Evolutionary conservation across 2,888 invertebrate species (phyloP), one percentile per base, ranked within the genome.

Genomic region (Drosophila neoperkinsi): DNA sequence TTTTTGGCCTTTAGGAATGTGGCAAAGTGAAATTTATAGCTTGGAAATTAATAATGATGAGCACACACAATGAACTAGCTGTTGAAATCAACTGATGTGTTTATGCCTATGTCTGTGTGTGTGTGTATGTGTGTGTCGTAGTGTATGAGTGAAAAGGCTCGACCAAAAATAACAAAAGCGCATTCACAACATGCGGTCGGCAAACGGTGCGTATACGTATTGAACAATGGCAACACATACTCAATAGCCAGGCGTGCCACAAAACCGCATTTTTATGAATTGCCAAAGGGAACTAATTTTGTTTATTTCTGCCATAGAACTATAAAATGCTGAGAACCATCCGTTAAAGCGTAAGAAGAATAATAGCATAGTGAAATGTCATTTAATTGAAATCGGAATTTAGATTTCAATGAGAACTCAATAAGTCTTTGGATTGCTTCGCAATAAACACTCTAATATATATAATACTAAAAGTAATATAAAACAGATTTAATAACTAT

Each of bases 21-120:
- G 88, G 84, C 81, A 88, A 88, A 85, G 87, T 81, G 79, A 82
- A 87, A 87, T 87, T 87, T 87, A 87, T 87, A 84, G 87, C 87
- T 86, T 81, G 87, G 89, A 87, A 87, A 87, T 87, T 87, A 87
- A 87, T 88, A 88, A 85, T 85, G 85, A 85, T 85, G 83, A 79
- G 83, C 81, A 60, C 77, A 60, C 77, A 85, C 88, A 88, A 84
- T 84, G 84, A 84, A 84, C 80, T 84, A 75, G 80, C 74, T 63
- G 75, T 76, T 66, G 75, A 71, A 77, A 81, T 81, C 77, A 72
- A 81, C 70, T 78, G 75, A 69, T 56, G 71, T 77, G 69, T 64
- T 50, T 46, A 43, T 58, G 38, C n/a, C 43, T 59, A 28, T 36
- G 53, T 43, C 38, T 53, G 36, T 62, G 61, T 55, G 60, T 49